Evolutionary conservation across 2,113 vertebrate species (phyloP).

Genomic region (Corythaixoides concolor): DNA sequence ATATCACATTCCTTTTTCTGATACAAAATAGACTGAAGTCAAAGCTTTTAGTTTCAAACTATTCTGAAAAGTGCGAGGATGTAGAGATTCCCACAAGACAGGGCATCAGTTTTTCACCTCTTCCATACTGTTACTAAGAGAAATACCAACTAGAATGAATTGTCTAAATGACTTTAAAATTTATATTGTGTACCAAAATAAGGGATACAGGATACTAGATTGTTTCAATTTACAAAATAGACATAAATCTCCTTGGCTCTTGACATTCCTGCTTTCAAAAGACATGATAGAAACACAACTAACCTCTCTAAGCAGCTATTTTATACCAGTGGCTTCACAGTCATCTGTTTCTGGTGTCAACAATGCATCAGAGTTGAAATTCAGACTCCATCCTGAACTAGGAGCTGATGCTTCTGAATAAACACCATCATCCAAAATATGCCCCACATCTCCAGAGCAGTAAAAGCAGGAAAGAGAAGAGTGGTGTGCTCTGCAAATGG

Average conservation of each 20-base stretch:
- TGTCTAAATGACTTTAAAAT: background rate
- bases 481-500: background rate
- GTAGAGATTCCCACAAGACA: background rate
- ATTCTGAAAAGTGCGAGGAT: background rate
- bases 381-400: background rate
- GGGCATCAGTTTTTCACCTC: background rate
- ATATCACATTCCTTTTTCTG: background rate
- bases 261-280: background rate
- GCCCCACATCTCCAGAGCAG: background rate
- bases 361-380: background rate
- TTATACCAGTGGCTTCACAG: background rate
- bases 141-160: background rate
- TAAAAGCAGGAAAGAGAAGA: background rate
- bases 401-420: background rate
- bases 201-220: background rate
- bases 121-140: background rate
- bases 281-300: background rate
- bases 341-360: background rate
- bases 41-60: background rate
- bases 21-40: constrained; percentile 27
- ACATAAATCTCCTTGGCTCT: background rate
- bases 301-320: background rate
- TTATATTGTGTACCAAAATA: background rate
- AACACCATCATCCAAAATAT: background rate
- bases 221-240: background rate